Percentiles rank a stretch among this genome's conserved stretches.
Conservation (phyloP, 2,113 vertebrate species). For the Tychaedon coryphoeus region DNA sequence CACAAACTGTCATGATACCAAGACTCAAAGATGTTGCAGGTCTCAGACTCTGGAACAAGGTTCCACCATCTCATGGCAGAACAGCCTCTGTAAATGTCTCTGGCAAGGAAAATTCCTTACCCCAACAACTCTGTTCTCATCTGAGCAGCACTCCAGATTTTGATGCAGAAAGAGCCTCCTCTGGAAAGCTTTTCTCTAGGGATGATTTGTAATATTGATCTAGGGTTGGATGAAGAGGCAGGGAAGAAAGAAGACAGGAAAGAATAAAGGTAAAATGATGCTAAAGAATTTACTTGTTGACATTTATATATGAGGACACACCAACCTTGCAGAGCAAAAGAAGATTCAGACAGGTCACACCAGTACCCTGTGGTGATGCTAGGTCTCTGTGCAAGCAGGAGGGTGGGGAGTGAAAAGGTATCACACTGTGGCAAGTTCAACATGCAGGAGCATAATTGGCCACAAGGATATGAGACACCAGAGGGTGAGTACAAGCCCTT, state of each 20-base stretch:
- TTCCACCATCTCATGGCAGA: neutral
- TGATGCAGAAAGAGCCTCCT: neutral
- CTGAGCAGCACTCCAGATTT: neutral
- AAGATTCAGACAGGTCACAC: neutral
- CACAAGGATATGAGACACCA: neutral
- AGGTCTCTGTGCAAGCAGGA: neutral
- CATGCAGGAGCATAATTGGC: neutral
- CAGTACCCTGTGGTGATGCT: neutral
- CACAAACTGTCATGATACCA: neutral
- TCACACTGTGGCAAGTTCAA: neutral
- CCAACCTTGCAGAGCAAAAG: neutral
- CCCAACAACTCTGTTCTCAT: neutral
- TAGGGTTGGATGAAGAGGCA: neutral
- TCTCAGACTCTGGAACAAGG: neutral
- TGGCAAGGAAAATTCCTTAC: neutral
- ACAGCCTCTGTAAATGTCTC: neutral
- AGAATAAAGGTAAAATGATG: neutral
- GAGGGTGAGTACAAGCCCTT: neutral
- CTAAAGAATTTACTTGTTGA: neutral
- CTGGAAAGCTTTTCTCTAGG: neutral
- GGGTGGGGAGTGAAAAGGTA: neutral
- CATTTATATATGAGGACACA: neutral
- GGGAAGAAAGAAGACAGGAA: neutral
- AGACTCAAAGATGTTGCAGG: neutral
- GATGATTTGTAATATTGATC: neutral